Base-by-base conservation (phyloP, 2,888 invertebrate genomes). In the Philopedon plagiatum region DNA sequence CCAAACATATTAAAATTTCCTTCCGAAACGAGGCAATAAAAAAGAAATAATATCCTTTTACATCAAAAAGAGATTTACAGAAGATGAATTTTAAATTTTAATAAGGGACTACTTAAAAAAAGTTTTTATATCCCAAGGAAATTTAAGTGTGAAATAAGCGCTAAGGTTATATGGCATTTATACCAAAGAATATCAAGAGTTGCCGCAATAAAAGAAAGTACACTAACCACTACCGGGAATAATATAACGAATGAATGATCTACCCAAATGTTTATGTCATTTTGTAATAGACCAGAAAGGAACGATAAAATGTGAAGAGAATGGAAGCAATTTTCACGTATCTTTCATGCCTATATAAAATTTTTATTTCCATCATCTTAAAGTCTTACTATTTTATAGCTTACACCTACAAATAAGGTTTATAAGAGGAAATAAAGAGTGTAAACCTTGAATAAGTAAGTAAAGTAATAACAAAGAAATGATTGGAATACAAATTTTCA, bases 351-450 rank as follows among this genome's bases (percentile, higher is more conserved):
- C n/a, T n/a, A 44, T 44, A 44, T n/a, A 44, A 44, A 18, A 18
- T 44, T 44, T 44, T 19, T 44, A 44, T 21, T 44, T 44, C 21
- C 21, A 44, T 19, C 1, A 18, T 18, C 44, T 19, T 19, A 19
- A 19, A 18, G 44, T 19, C 44, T 44, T 37, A 44, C 19, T 19
- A 21, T 9, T 44, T 44, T 44, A 44, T 11, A 21, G 19, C 19
- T 44, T 44, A 44, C 44, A 44, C 44, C 19, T 19, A 44, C 44
- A 44, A 19, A 44, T 44, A 44, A 44, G 21, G 44, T 19, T 32
- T 44, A 44, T 44, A 44, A 44, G 44, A 44, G 2, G 19, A 21
- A 44, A 21, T 21, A 19, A 44, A 44, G 19, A 4, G 7, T 18
- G 44, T 21, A 21, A 21, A 44, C 8, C 44, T 19, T n/a, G 13